Conservation (phyloP, 2,113 vertebrate species). For the Madoqua kirkii region DNA sequence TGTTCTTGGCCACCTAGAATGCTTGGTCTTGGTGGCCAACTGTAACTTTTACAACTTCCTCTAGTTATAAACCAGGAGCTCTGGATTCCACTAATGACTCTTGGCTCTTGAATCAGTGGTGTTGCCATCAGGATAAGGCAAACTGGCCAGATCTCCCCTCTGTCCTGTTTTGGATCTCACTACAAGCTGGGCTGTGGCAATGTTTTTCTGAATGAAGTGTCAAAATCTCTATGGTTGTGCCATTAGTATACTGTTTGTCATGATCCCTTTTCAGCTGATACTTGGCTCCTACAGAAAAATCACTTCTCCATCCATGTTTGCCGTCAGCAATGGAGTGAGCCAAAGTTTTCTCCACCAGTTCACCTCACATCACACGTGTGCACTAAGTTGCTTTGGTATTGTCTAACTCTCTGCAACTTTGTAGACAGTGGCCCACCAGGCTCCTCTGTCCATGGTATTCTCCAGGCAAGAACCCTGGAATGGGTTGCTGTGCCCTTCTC, state of each 20-base stretch:
- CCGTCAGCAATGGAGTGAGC: background rate
- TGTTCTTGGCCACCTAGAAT: background rate
- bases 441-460: too few relatives aligned
- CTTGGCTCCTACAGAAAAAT: too few relatives aligned
- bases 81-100: background rate
- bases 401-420: fast-evolving
- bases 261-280: too few relatives aligned
- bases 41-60: slow-evolving; percentile 23
- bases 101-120: background rate
- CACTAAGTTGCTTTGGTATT: fast-evolving
- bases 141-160: background rate
- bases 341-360: slow-evolving; percentile 60
- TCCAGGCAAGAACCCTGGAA: too few relatives aligned
- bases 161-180: slow-evolving; percentile 13
- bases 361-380: background rate
- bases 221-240: too few relatives aligned
- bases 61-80: background rate
- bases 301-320: too few relatives aligned
- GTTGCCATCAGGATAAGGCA: background rate
- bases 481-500: too few relatives aligned
- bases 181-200: background rate
- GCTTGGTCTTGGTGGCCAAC: slow-evolving; percentile 26
- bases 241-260: fast-evolving
- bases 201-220: too few relatives aligned
- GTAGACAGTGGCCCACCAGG: too few relatives aligned